These are phyloP conservation scores for Diplolepis rosae DNA, from an alignment of 2,888 invertebrate genomes.

Conservation along the genomic window DNA sequence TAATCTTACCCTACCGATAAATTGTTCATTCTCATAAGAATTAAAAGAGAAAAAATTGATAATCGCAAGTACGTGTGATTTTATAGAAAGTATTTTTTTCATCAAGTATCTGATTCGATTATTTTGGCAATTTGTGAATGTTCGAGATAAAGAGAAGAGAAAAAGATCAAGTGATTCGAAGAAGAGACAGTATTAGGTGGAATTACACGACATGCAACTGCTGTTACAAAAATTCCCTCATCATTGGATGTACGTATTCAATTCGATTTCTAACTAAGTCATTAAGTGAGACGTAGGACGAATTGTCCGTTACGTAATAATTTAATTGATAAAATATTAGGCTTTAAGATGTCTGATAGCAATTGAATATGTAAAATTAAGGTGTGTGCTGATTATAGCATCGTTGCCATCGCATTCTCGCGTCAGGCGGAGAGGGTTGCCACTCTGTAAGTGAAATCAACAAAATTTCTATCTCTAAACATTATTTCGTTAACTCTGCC, in stretches of 20 bases:
- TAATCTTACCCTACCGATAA: not conserved
- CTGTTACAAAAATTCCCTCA: conserved; percentile 63
- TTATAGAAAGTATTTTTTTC: conserved; percentile 10
- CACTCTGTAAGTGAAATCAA: conserved; percentile 73
- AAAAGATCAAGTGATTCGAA: conserved; percentile 44
- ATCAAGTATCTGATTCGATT: conserved; percentile 31
- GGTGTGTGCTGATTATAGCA: conserved; percentile 73
- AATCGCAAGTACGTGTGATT: conserved; percentile 24
- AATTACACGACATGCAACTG: conserved; percentile 57
- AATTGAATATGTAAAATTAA: conserved; percentile 61
- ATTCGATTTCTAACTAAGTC: conserved; percentile 60
- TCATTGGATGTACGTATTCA: conserved; percentile 70
- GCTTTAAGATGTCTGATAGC: conserved; percentile 67
- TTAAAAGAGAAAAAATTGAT: conserved; percentile 10
- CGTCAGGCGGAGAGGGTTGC: conserved; percentile 73
- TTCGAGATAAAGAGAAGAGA: conserved; percentile 38
- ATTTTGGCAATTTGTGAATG: conserved; percentile 65
- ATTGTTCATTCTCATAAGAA: not conserved
- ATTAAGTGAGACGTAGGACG: conserved; percentile 46
- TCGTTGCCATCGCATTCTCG: conserved; percentile 72
- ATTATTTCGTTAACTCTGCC: conserved; percentile 53
- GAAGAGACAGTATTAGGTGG: conserved; percentile 57
- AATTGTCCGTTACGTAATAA: conserved; percentile 50
- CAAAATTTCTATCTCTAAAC: conserved; percentile 70
- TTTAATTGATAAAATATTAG: conserved; percentile 60